Evolutionary conservation across 2,113 vertebrate species (phyloP).

Genomic region (Semicossyphus pulcher): DNA sequence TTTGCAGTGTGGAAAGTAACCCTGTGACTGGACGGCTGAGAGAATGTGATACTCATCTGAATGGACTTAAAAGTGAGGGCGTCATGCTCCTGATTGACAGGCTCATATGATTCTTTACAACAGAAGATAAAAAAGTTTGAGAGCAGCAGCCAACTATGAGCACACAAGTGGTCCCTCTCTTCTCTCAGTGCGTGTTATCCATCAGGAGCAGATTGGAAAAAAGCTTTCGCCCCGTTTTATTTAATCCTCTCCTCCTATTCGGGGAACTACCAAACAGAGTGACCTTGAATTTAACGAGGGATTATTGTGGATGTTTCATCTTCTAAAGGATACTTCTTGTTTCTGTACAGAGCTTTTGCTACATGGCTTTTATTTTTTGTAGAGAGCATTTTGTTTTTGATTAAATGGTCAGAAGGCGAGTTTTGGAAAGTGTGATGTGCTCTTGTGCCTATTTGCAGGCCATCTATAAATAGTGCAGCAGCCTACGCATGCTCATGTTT

Average conservation of each 20-base stretch:
- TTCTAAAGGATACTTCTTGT: background rate
- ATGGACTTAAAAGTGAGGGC: conserved; percentile 15
- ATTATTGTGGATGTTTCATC: background rate
- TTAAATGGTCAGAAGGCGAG: conserved; percentile 48
- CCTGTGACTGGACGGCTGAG: conserved; percentile 11
- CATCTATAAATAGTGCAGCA: conserved; percentile 81
- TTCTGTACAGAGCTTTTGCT: background rate
- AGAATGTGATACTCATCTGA: conserved; percentile 30
- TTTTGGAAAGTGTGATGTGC: conserved; percentile 80
- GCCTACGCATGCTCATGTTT: conserved; percentile 82
- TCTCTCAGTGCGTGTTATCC: background rate
- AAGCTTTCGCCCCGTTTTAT: background rate
- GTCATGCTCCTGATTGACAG: conserved; percentile 54
- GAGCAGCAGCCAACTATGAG: background rate
- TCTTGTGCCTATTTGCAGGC: conserved; percentile 83
- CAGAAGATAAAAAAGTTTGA: conserved; percentile 2
- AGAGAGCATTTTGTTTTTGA: conserved; percentile 13
- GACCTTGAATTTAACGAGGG: conserved; percentile 31
- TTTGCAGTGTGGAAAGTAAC: conserved; percentile 39
- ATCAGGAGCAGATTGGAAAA: conserved; percentile 1
- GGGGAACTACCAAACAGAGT: conserved; percentile 8
- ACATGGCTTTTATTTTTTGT: background rate
- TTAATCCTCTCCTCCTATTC: conserved; percentile 22
- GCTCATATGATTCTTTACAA: conserved; percentile 53
- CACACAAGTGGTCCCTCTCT: background rate